Base-by-base conservation (phyloP, 2,113 vertebrate species). In the Zosterops lateralis region DNA sequence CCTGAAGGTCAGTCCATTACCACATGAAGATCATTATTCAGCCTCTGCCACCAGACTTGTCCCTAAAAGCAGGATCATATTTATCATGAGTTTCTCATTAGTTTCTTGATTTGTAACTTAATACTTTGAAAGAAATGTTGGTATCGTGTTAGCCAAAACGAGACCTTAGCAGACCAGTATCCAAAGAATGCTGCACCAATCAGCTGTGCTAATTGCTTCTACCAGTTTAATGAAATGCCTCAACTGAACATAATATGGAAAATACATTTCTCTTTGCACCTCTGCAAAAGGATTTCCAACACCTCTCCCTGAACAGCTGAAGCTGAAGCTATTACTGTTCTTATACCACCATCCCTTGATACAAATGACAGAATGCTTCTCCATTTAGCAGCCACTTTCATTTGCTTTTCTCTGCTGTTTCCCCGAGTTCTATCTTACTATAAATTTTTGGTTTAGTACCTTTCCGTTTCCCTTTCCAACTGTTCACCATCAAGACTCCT, bases 361-460 rank as follows among this genome's bases (percentile, higher is more conserved):
- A 51, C 24, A 92, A 85, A 80, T 84, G 92, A 74, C 57, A 92
- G 60, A 51, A 61, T 26, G 7, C 17, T 84, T 58, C 71, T 68
- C 50, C 26, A 47, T 89, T 88, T 68, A 92, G 34, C 22, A 75
- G 47, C 18, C 15, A 29, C 45, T 96, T 95, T 32, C 32, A 67
- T 70, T 83, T 94, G 84, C 14, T 81, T 60, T 75, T 71, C 20
- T 87, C 66, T 92, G 53, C 72, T 91, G 44, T 68, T 71, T 94
- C 38, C 31, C 24, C 32, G 85, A 71, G 65, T 89, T 93, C 45
- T 83, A 68, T 70, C 85, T 91, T 73, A 75, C 70, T 61, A 38
- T 40, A 28, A 58, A 48, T 86, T 91, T 95, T 93, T 76, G 3
- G 72, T 85, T 92, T 84, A 94, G 72, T 95, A 62, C 31, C n/a